A percentile compares a stretch with the other conserved stretches of the same genome.
phyloP scores from a whole-genome alignment of 2,797 vertebrate species.

The Lycodopsis pacificus region DNA sequence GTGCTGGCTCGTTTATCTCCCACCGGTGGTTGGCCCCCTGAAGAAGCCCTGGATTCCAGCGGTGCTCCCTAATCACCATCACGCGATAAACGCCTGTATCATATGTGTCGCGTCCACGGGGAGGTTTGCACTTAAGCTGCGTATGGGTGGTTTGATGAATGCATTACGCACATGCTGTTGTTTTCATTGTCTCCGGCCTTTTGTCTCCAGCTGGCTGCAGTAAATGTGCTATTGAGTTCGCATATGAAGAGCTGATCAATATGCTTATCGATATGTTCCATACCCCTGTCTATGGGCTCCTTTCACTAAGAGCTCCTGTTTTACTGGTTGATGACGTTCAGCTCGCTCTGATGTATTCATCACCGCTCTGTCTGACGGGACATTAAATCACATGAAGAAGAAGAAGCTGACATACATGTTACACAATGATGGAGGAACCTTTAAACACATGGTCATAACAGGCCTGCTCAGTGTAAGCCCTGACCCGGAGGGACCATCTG shows the following conservation, averaged over 20 bases:
- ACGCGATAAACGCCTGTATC: not conserved
- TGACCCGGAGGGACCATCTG: conserved; percentile 51
- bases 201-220: conserved; percentile 25
- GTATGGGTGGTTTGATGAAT: conserved; percentile 20
- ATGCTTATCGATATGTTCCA: conserved; percentile 51
- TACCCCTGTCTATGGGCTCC: not conserved
- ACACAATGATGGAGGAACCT: conserved; percentile 1
- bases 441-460: conserved; percentile 13
- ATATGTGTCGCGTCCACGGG: conserved; percentile 12
- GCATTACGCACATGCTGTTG: conserved; percentile 59
- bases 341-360: conserved; percentile 46
- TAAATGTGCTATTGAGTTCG: conserved; percentile 27
- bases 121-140: conserved; percentile 19
- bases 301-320: not conserved
- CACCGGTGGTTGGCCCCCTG: not conserved
- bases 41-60: not conserved
- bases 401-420: not conserved
- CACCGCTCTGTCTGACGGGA: conserved; percentile 16
- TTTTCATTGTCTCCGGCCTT: conserved; percentile 43
- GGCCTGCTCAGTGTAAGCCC: conserved; percentile 23
- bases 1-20: conserved; percentile 48
- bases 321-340: conserved; percentile 12
- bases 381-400: not conserved
- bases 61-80: not conserved
- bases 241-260: conserved; percentile 54